Conservation (phyloP, 2,888 invertebrate species). For the Pachycephus smyrnensis region DNA sequence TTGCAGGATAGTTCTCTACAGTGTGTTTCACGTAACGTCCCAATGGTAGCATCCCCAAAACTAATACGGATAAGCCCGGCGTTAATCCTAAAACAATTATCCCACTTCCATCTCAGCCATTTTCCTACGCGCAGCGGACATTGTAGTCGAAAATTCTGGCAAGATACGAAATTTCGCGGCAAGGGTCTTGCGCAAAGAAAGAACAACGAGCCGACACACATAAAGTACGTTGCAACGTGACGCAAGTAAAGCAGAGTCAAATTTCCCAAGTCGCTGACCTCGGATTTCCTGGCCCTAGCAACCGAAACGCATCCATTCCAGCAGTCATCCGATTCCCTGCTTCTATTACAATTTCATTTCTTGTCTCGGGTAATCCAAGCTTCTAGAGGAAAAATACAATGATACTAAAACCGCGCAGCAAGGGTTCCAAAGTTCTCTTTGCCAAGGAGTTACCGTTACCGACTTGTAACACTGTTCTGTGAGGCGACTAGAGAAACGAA, state of each 20-base stretch:
- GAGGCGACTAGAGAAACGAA: background rate
- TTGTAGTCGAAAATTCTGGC: background rate
- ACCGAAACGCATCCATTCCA: background rate
- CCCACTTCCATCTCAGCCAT: background rate
- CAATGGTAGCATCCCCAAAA: background rate
- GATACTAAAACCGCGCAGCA: background rate
- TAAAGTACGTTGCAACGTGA: background rate
- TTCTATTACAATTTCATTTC: background rate
- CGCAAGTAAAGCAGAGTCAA: conserved; percentile 10
- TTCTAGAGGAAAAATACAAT: background rate
- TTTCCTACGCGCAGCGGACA: background rate
- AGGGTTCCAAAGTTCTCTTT: background rate
- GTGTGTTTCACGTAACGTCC: background rate
- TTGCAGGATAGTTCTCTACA: background rate
- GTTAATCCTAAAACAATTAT: background rate
- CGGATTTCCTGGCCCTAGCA: conserved; percentile 21
- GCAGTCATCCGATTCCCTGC: background rate
- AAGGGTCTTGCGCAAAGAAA: background rate
- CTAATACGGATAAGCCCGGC: background rate
- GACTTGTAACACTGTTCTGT: background rate
- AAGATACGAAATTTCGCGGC: background rate
- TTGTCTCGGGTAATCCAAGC: background rate
- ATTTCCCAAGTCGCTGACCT: conserved; percentile 29
- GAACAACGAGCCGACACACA: background rate
- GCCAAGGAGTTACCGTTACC: background rate